Base-by-base conservation (phyloP, 2,797 vertebrate species). In the Brotula barbata region DNA sequence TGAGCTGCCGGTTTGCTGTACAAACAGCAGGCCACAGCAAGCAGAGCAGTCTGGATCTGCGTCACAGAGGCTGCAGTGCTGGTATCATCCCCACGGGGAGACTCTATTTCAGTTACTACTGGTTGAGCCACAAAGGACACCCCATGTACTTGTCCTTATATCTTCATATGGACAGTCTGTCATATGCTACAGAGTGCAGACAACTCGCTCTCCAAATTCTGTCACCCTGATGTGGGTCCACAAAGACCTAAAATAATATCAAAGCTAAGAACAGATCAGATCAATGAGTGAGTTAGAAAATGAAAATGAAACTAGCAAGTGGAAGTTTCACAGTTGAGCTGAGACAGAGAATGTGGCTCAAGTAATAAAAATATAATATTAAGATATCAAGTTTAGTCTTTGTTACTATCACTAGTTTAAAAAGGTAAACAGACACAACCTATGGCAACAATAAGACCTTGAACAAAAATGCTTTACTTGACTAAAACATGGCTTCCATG, bases 41-140 rank as follows among this genome's bases (percentile, higher is more conserved):
- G 51, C 67, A 40, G 68, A 74, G 61, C 80, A 67, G 63, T 73
- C 62, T 57, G 44, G 73, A 86, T 83, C 88, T 87, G 84, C 83
- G 86, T 90, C 89, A 89, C 82, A 87, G 52, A 75, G 74, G 80
- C 85, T 85, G 81, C 81, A 73, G 75, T 42, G 19, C 59, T 59
- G 70, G 61, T 60, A 21, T 74, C 43, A 62, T 55, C 68, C 81
- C 68, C 68, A 65, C 64, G 68, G 80, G 73, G 61, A 80, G 75
- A 65, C 58, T 87, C 68, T 71, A 34, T 61, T 74, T 75, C 65
- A 77, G 79, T 70, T 54, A 25, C 6, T 44, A 57, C 48, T 73
- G 39, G 49, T 23, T 52, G 31, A 73, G 19, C 55, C 20, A 44
- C 2, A 2, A 61, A 68, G 22, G 34, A 52, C 31, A 40, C 7